These are phyloP conservation scores for Thamnophis sirtalis DNA, from an alignment of 2,113 vertebrate species.

Conservation along the genomic window DNA sequence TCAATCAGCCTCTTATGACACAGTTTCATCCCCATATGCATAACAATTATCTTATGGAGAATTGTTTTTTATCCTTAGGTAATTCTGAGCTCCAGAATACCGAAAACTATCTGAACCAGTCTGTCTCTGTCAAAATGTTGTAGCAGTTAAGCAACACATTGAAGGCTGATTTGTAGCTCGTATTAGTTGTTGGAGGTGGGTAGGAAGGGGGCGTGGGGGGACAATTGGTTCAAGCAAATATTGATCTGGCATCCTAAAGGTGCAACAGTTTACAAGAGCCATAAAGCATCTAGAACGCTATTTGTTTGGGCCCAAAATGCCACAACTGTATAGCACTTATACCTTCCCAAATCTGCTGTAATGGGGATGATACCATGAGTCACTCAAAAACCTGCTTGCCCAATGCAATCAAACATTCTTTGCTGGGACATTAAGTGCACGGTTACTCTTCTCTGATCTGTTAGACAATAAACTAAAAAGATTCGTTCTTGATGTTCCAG, in stretches of 20 bases:
- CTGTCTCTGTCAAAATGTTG: background rate
- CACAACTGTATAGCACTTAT: slow-evolving; percentile 14
- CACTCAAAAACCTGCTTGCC: background rate
- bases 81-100: background rate
- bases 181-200: background rate
- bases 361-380: background rate
- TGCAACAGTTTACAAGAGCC: background rate
- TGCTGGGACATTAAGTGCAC: background rate
- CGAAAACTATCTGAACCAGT: background rate
- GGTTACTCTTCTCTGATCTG: background rate
- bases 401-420: slow-evolving; percentile 3
- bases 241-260: background rate
- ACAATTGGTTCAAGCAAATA: background rate
- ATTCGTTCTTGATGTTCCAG: background rate
- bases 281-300: background rate
- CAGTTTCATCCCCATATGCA: background rate
- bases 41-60: background rate
- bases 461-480: background rate
- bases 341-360: background rate
- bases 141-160: background rate
- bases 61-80: background rate
- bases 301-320: background rate
- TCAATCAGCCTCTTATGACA: background rate
- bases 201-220: background rate
- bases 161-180: background rate